phyloP scores from a whole-genome alignment of 1,140 invertebrate genomes.

The Drosophila truncata region DNA sequence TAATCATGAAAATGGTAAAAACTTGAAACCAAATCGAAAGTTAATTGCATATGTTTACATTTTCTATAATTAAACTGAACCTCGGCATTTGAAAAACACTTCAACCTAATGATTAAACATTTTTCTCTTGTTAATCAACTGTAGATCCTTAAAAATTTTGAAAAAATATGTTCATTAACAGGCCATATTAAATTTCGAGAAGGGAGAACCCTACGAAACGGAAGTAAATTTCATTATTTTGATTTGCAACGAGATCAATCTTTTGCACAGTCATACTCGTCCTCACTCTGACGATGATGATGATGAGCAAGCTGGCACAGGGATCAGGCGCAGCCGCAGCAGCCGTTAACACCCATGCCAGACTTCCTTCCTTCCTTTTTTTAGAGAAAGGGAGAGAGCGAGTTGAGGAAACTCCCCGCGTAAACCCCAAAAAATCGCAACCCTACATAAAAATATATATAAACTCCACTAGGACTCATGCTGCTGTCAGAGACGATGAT shows the following conservation, averaged over 20 bases:
- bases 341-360: conserved; percentile 65
- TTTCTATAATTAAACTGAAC: no score
- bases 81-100: not conserved
- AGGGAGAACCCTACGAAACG: conserved; percentile 25
- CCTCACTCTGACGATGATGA: conserved; percentile 19
- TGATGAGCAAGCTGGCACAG: conserved; percentile 34
- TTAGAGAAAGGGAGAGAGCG: not conserved
- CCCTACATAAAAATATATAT: conserved; percentile 51
- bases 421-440: conserved; percentile 60
- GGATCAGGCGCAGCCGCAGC: conserved; percentile 35
- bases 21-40: not conserved
- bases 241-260: conserved; percentile 56
- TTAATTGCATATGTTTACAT: not conserved
- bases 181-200: conserved; percentile 45
- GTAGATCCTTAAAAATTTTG: conserved; percentile 16
- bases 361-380: conserved; percentile 27
- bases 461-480: conserved; percentile 17
- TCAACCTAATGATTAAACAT: conserved; percentile 10
- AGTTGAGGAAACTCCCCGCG: conserved; percentile 25
- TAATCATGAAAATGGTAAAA: not conserved
- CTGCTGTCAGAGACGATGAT: conserved; percentile 57
- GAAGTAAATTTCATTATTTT: conserved; percentile 63
- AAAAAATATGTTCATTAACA: conserved; percentile 30
- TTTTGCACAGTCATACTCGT: conserved; percentile 59
- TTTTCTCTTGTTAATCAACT: conserved; percentile 15